Base-by-base conservation (phyloP, 2,113 vertebrate species). In the Neotoma lepida region DNA sequence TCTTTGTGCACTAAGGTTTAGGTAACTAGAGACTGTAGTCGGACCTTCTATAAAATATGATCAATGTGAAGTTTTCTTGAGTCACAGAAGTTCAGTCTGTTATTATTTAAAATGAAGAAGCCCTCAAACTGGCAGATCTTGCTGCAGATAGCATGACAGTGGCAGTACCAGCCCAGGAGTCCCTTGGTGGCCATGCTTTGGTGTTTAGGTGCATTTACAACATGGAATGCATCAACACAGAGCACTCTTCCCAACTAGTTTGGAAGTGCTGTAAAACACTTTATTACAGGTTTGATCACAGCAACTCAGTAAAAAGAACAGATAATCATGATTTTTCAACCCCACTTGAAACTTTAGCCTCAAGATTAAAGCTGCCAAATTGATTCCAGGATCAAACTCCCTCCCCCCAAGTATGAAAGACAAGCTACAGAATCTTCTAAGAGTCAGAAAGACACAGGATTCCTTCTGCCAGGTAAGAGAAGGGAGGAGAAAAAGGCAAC, bases 1-100 rank as follows among this genome's bases (percentile, higher is more conserved):
- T 97, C 97, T 90, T 98, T 96, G 97, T 97, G 97, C 98, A 98
- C 98, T 98, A 97, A 97, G 95, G 58, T 97, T 98, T 98, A 97
- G 97, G 95, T 97, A 98, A 96, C 78, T 98, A 98, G 98, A 96
- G 97, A 95, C 94, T 97, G 91, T 97, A 98, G 98, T 91, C 95
- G 95, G 97, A 89, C 90, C 96, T 96, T 97, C 98, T 97, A 97
- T 96, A 96, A 97, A 94, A 88, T 98, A 97, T 97, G 95, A 88
- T 96, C 97, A 97, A 96, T 98, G 92, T 95, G 97, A 97, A 98
- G 96, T 97, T 98, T 95, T 95, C 94, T 96, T 97, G 98, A 98
- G 95, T 81, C 97, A 97, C 93, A 97, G 97, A 95, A 93, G 85
- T 97, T 98, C 91, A 97, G 96, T 92, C 95, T 97, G 94, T 96